Evolutionary conservation across 1,140 invertebrate species (phyloP), one percentile per base, ranked within the genome.

Genomic region (Littorina saxatilis): DNA sequence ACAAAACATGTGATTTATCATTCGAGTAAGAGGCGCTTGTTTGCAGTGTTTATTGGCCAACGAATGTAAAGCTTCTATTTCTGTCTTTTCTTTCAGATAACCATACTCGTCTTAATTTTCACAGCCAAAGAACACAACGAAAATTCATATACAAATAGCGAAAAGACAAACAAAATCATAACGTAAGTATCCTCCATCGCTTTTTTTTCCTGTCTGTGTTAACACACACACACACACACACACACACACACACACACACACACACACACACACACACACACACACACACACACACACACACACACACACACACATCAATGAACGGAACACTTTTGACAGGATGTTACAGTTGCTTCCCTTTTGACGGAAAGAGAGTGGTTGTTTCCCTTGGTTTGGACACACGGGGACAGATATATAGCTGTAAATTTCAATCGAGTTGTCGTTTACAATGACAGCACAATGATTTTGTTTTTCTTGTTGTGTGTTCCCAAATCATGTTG

Each of bases 81-180:
- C 43, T 9, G 7, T 47, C 7, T 47, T 47, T 47, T 17, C 17
- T 86, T 88, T 52, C 87, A 92, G 92, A 88, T 93, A 3, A 89
- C 91, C 20, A 90, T 93, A 29, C 86, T 93, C 66, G 92, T 93
- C 3, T 82, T 93, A 77, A 91, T 92, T 35, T 92, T 93, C 80
- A 92, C 92, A n/a, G 91, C 91, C 15, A 93, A 93, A 90, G 92
- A 93, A 86, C 92, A 93, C 74, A 90, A 91, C 80, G 92, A 93
- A 91, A 93, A 91, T 80, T 92, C 92, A 3, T 93, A 93, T 66
- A 92, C 92, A 37, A 93, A 93, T 79, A 91, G 89, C 83, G 92
- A 92, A 78, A 91, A 91, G 85, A 91, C 91, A 3, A 93, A 93
- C 75, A 92, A 92, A 88, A 86, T 91, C 1, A 92, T 92, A 17